Conservation (phyloP, 2,888 invertebrate species). For the Synanthedon tipuliformis region DNA sequence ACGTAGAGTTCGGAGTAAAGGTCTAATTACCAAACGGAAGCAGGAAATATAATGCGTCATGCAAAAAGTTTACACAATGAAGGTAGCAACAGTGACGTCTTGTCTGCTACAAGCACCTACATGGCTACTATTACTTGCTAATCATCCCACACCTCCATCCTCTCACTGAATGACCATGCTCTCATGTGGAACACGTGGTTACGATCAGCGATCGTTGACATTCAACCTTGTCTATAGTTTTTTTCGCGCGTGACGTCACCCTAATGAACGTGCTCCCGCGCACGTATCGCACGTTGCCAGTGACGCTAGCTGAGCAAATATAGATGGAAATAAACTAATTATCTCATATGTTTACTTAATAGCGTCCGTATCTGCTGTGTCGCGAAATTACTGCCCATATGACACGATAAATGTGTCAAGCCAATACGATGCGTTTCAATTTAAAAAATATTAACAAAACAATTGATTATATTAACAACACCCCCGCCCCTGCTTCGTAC, state of each 20-base stretch:
- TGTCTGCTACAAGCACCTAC: not conserved
- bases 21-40: no score
- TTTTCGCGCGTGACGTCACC: conserved; percentile 36
- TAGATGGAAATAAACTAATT: not conserved
- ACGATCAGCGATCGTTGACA: conserved; percentile 29
- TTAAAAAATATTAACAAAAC: no score
- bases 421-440: no score
- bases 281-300: conserved; percentile 42
- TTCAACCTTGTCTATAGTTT: conserved; percentile 56
- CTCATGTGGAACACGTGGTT: not conserved
- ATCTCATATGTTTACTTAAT: not conserved
- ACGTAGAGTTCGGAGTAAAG: no score
- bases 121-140: not conserved
- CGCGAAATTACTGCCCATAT: not conserved
- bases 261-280: conserved; percentile 37
- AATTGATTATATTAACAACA: no score
- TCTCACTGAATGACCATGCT: not conserved
- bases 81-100: no score
- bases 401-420: no score
- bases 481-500: no score
- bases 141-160: not conserved
- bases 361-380: not conserved
- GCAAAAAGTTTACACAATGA: no score
- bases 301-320: conserved; percentile 23
- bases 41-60: no score